Base-by-base conservation (phyloP, 2,888 invertebrate species). In the Heteromyza rotundicornis region DNA sequence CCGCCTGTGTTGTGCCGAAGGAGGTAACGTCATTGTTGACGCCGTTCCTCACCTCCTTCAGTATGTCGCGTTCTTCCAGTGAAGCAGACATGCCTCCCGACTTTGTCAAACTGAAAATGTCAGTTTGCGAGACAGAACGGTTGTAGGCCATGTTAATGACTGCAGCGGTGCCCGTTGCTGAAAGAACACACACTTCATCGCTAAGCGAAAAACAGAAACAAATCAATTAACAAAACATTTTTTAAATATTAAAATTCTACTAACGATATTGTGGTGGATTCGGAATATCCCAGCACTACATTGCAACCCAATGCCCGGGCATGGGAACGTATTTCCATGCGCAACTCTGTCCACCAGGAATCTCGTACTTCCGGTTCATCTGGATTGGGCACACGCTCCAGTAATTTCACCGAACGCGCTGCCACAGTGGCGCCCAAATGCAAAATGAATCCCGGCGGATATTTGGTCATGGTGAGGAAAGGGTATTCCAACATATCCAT, bases 311-410 rank as follows among this genome's bases (percentile, higher is more conserved):
- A 85, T 1, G 96, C 92, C 40, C 95, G 86, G 3, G 95, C 94
- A 81, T 98, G 98, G 2, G 97, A 95, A 0, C 96, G 87, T 61
- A 98, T 91, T 86, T 98, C 98, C 81, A 95, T 95, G 55, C 98
- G 85, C 22, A 98, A 86, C 84, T 98, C 97, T 0, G 92, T 94
- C 98, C 98, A 98, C 96, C 98, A 98, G 1, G 92, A 91, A 75
- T 97, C 96, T 47, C 97, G 87, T 2, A 92, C 91, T 78, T 95
- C 95, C 16, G 94, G 93, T 80, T 96, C 96, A 72, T 96, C 94
- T 56, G 91, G 87, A 82, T 92, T 93, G 50, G 90, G 89, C 61
- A 92, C 91, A 68, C 92, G 86, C 78, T 92, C 92, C 50, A 95
- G 82, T 24, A 95, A 84, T 83, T 95, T 95, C 57, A 89, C 96